Conservation (phyloP, 1,140 invertebrate species). For the Heterodera schachtii region DNA sequence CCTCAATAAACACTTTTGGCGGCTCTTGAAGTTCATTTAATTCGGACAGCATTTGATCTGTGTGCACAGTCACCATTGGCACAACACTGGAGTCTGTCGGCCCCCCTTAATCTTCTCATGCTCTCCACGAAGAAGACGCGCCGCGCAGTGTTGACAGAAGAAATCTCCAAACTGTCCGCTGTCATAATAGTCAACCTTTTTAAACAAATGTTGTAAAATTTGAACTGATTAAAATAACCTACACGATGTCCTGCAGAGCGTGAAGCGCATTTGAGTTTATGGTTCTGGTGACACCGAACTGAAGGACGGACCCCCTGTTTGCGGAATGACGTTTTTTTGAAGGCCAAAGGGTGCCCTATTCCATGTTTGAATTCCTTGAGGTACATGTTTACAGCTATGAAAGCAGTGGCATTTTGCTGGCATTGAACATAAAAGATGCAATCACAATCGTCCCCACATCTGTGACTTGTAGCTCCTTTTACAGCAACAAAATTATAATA, state of each 20-base stretch:
- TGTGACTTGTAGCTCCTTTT: neutral
- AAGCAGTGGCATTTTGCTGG: neutral
- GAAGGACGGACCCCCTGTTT: too few species aligned
- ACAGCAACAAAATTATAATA: too few species aligned
- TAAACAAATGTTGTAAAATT: neutral
- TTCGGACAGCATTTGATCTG: neutral
- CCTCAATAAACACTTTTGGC: neutral
- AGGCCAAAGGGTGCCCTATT: neutral
- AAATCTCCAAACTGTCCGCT: conserved; percentile 1
- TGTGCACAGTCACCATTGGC: neutral
- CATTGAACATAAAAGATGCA: neutral
- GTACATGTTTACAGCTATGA: neutral
- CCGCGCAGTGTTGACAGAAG: neutral
- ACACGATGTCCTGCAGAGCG: neutral
- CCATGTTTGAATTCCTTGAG: neutral
- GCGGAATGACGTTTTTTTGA: neutral
- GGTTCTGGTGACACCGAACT: neutral
- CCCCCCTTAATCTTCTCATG: neutral
- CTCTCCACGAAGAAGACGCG: neutral
- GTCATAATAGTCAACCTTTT: neutral
- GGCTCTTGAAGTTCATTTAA: neutral
- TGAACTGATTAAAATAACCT: neutral
- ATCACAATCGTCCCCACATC: neutral
- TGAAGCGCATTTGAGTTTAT: neutral
- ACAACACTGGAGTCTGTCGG: neutral